Percentiles rank a stretch among this genome's conserved stretches.
phyloP scores from a whole-genome alignment of 1,140 invertebrate genomes.

The Caenorhabditis brenneri region DNA sequence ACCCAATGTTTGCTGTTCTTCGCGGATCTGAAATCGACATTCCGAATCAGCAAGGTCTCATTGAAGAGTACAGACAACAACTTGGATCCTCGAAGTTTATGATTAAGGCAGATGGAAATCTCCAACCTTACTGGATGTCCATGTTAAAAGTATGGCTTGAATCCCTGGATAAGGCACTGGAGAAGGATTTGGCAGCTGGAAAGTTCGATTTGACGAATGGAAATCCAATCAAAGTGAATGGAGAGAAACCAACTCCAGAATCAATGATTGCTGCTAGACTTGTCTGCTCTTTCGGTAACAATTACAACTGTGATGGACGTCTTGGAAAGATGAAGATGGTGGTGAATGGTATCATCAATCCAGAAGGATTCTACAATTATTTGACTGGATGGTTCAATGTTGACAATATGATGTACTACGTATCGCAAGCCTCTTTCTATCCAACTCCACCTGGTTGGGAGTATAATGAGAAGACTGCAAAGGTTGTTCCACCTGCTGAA shows the following conservation, averaged over 20 bases:
- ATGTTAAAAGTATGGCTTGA: slow-evolving; percentile 65
- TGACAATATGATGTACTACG: slow-evolving; percentile 89
- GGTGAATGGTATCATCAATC: slow-evolving; percentile 90
- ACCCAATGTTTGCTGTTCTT: slow-evolving; percentile 94
- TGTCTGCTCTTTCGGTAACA: slow-evolving; percentile 66
- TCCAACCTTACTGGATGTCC: slow-evolving; percentile 66
- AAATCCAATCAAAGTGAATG: slow-evolving; percentile 46
- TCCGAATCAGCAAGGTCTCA: slow-evolving; percentile 87
- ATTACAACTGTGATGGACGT: slow-evolving; percentile 64
- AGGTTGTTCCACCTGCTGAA: slow-evolving; percentile 87
- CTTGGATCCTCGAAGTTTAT: slow-evolving; percentile 75
- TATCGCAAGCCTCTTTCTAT: slow-evolving; percentile 76
- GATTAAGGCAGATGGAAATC: slow-evolving; percentile 68
- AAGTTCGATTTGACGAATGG: slow-evolving; percentile 61
- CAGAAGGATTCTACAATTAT: slow-evolving; percentile 96
- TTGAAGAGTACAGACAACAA: slow-evolving; percentile 91
- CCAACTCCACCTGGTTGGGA: slow-evolving; percentile 82
- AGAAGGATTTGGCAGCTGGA: slow-evolving; percentile 58
- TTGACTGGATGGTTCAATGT: slow-evolving; percentile 84
- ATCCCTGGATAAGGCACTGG: slow-evolving; percentile 63
- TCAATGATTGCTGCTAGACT: slow-evolving; percentile 62
- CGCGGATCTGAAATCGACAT: slow-evolving; percentile 89
- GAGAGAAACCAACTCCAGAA: slow-evolving; percentile 60
- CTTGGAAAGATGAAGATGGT: slow-evolving; percentile 79
- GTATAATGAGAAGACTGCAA: slow-evolving; percentile 72